Conservation (phyloP, 2,888 invertebrate species). For the Erpobdella octoculata region DNA sequence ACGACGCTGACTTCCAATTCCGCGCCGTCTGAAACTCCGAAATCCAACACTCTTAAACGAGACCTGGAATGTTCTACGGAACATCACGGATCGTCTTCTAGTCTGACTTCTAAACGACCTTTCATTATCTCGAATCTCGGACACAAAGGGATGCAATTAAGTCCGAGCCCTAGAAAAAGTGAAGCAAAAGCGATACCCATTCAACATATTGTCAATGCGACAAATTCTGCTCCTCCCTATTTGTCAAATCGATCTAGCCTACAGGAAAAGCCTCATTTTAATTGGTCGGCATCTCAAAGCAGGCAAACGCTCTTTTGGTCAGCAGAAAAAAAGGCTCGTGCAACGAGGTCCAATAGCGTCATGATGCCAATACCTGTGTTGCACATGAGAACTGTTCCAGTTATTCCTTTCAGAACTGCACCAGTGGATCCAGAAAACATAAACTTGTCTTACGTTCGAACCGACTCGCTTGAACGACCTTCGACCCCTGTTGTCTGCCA, state of each 20-base stretch:
- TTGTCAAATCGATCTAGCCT: background rate
- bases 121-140: no score
- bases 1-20: background rate
- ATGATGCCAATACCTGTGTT: conserved; percentile 20
- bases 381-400: conserved; percentile 15
- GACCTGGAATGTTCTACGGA: background rate
- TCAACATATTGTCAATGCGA: background rate
- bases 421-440: background rate
- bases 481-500: no score
- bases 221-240: background rate
- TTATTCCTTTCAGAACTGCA: background rate
- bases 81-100: background rate
- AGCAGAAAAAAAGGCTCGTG: background rate
- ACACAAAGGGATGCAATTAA: background rate
- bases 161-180: conserved; percentile 1
- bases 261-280: background rate
- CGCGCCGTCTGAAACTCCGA: background rate
- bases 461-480: no score
- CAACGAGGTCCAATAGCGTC: background rate
- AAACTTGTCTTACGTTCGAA: no score
- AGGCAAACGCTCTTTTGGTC: background rate
- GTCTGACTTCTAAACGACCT: background rate
- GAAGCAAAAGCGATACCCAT: conserved; percentile 18
- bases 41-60: background rate
- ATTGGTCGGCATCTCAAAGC: no score